Evolutionary conservation across 2,797 vertebrate species (phyloP).

Genomic region (Cirrhinus molitorella): DNA sequence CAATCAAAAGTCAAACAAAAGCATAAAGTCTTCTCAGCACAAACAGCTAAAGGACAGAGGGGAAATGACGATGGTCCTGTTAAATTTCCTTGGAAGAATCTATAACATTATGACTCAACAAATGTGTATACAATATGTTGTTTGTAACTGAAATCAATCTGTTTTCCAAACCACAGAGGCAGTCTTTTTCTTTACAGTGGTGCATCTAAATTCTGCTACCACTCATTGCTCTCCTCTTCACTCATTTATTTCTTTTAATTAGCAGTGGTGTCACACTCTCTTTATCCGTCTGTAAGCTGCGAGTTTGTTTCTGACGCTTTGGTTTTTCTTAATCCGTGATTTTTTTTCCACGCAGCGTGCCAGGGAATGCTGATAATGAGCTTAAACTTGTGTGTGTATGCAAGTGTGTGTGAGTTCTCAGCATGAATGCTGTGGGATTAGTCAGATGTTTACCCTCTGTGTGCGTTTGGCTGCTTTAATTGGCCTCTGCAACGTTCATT

Average conservation of each 20-base stretch:
- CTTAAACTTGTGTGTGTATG: slow-evolving; percentile 44
- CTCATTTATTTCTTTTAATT: slow-evolving; percentile 46
- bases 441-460: slow-evolving; percentile 55
- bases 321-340: slow-evolving; percentile 51
- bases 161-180: background rate
- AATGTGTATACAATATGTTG: background rate
- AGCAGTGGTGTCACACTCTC: slow-evolving; percentile 45
- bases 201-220: slow-evolving; percentile 13
- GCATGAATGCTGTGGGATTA: slow-evolving; percentile 52
- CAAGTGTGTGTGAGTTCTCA: slow-evolving; percentile 37
- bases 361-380: slow-evolving; percentile 57
- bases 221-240: slow-evolving; percentile 19
- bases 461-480: slow-evolving; percentile 49
- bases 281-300: slow-evolving; percentile 38
- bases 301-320: slow-evolving; percentile 54
- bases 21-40: background rate
- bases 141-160: background rate
- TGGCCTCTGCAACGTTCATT: slow-evolving; percentile 46
- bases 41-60: background rate
- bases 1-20: background rate
- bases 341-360: slow-evolving; percentile 51
- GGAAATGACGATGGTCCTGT: background rate
- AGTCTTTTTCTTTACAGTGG: background rate
- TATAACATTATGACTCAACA: background rate
- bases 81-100: background rate